Percentiles rank a stretch among this genome's conserved stretches.
phyloP scores from a whole-genome alignment of 2,113 vertebrate species.

The Burhinus oedicnemus region DNA sequence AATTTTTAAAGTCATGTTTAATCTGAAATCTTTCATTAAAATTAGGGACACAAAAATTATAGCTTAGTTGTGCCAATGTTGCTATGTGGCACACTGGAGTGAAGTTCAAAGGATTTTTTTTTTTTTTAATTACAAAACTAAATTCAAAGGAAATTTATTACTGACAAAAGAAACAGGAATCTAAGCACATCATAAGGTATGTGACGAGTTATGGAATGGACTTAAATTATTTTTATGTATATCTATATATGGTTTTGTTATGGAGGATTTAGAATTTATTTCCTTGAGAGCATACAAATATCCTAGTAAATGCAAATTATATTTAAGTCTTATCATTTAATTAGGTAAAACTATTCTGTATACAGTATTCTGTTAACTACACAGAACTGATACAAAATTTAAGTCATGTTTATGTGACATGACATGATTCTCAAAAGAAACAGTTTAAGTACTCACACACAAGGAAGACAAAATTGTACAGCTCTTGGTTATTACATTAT shows the following conservation, averaged over 20 bases:
- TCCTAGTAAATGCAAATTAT: background rate
- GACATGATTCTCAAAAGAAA: background rate
- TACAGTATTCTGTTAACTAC: background rate
- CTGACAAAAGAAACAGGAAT: background rate
- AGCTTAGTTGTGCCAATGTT: background rate
- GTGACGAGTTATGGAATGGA: background rate
- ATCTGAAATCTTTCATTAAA: background rate
- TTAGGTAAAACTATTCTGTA: background rate
- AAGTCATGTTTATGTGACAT: background rate
- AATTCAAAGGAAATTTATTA: background rate
- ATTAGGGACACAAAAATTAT: background rate
- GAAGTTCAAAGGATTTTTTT: background rate
- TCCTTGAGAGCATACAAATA: background rate
- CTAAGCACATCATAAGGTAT: background rate
- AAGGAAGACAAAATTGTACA: background rate
- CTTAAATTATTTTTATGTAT: background rate
- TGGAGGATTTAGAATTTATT: background rate
- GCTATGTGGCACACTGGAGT: background rate
- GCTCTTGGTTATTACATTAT: background rate
- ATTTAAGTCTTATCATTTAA: background rate
- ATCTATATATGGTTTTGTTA: background rate
- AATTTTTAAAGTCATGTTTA: background rate
- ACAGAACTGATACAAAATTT: background rate
- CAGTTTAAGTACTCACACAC: background rate
- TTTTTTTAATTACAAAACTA: background rate